Evolutionary conservation across 2,797 vertebrate genomes (phyloP).

Genomic region (Dromococcyx pavoninus): DNA sequence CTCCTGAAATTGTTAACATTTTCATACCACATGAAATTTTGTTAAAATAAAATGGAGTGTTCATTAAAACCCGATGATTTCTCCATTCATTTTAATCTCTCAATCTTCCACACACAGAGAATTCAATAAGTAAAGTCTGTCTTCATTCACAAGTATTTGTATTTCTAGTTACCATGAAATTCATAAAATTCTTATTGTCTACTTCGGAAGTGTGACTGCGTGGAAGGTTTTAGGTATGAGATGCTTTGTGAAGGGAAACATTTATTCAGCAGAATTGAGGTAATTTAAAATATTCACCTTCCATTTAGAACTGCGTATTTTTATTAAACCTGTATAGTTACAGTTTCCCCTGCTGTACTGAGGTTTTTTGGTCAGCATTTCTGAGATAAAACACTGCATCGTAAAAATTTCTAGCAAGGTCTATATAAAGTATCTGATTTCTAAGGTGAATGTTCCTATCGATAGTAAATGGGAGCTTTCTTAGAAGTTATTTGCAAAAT

Average conservation of each 20-base stretch:
- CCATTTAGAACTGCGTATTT: neutral
- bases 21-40: slow-evolving; percentile 2
- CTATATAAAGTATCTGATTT: neutral
- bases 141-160: slow-evolving; percentile 49
- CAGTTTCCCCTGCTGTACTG: neutral
- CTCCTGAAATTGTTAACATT: slow-evolving; percentile 48
- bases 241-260: slow-evolving; percentile 34
- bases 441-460: neutral
- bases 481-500: neutral
- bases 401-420: neutral
- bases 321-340: neutral
- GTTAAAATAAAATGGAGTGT: slow-evolving; percentile 38
- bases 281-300: neutral
- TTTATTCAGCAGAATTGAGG: neutral
- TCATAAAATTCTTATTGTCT: slow-evolving; percentile 58
- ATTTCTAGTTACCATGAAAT: slow-evolving; percentile 65
- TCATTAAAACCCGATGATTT: slow-evolving; percentile 66
- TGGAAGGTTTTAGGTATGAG: slow-evolving; percentile 17
- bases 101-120: slow-evolving; percentile 31
- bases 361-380: neutral
- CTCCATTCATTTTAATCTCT: slow-evolving; percentile 62
- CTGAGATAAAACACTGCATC: neutral
- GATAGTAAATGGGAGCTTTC: neutral
- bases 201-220: slow-evolving; percentile 54
- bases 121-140: slow-evolving; percentile 49